Percentiles rank a stretch among this genome's conserved stretches.
These are phyloP conservation scores for Stictocephala bisonia DNA, from an alignment of 2,888 invertebrate species.

Conservation along the genomic window DNA sequence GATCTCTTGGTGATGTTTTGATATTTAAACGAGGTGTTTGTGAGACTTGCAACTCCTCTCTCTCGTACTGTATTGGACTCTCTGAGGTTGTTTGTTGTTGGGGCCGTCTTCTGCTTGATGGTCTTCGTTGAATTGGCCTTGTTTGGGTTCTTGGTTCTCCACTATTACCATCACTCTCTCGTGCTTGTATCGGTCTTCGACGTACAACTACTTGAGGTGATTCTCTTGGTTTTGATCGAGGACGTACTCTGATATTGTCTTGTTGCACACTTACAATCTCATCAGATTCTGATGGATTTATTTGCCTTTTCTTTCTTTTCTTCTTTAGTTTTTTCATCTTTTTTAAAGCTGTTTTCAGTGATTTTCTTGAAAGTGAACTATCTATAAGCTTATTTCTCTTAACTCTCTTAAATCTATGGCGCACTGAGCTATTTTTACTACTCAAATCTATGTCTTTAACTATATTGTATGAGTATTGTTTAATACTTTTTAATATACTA, in stretches of 20 bases:
- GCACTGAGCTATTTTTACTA: conserved; percentile 11
- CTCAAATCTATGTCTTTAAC: background rate
- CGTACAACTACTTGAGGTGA: background rate
- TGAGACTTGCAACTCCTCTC: no score
- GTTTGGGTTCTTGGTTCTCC: background rate
- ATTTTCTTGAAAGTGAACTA: background rate
- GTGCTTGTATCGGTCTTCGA: background rate
- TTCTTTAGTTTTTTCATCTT: background rate
- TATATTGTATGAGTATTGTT: background rate
- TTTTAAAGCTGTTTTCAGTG: background rate
- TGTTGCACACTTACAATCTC: background rate
- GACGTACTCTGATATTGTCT: background rate
- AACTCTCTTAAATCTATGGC: conserved; percentile 23
- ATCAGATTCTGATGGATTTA: background rate
- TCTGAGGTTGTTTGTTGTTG: no score
- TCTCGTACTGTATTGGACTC: no score
- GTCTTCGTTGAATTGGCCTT: conserved; percentile 14
- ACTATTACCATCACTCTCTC: background rate
- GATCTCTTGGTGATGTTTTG: no score
- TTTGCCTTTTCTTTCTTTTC: background rate
- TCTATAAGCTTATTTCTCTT: background rate
- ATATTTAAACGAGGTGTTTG: no score
- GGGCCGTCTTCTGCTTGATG: background rate
- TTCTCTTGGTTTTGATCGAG: background rate
- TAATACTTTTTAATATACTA: background rate